Base-by-base conservation (phyloP, 1,140 invertebrate species). In the Episyrphus balteatus region DNA sequence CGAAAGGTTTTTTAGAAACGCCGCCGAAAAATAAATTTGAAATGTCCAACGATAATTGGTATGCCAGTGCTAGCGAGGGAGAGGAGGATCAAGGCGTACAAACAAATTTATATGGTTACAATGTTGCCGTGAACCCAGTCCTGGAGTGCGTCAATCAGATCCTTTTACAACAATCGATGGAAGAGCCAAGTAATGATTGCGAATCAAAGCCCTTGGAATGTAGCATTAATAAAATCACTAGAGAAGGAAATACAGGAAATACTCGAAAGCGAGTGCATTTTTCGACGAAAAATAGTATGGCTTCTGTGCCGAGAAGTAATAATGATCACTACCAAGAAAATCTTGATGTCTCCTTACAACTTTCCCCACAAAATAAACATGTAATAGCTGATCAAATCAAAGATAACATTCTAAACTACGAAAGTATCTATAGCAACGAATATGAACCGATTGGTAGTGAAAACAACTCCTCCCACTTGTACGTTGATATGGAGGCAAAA, bases 111-210 rank as follows among this genome's bases (percentile, higher is more conserved):
- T 66, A 67, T 44, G 53, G 52, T 13, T 51, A 36, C 13, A 46
- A 58, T 13, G 57, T 55, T 42, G 62, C 64, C 48, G 77, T 82
- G 41, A 83, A 82, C 63, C 81, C 80, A 0, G 81, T 83, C 2
- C 60, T 83, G 10, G 80, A 83, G 56, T 83, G 80, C 56, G 80
- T 83, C 43, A 83, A 82, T 63, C 63, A 67, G 37, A 68, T 68
- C 30, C 37, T 68, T 17, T 44, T 68, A 7, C 63, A 68, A 46
- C 65, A 66, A 42, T 65, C 62, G 6, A 64, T 68, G 61, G 65
- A 68, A 39, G 65, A 65, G 13, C 50, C 54, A 2, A 30, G 8
- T 12, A 30, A 31, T 30, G 42, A 43, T 43, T 12, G 42, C 5
- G 2, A 12, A n/a, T 5, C 26, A 3, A 21, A 43, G 8, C 21